phyloP scores from a whole-genome alignment of 2,888 invertebrate genomes.

The Scaptomyza cyrtandrae region DNA sequence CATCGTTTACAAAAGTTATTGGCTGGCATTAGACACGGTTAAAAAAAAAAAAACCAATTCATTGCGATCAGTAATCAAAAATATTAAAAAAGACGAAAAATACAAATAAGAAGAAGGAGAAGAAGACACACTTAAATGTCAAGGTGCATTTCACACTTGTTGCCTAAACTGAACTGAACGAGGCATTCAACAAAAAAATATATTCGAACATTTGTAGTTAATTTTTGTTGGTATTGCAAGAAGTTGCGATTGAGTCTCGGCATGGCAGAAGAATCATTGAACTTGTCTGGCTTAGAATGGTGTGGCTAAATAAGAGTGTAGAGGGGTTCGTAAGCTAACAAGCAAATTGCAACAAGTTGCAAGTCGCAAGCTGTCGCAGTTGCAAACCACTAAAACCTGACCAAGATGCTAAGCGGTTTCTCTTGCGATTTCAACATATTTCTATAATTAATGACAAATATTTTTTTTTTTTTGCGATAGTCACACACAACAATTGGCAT shows the following conservation, averaged over 20 bases:
- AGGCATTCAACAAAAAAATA: conserved; percentile 34
- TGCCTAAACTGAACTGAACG: not conserved
- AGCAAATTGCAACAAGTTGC: conserved; percentile 17
- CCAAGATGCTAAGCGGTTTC: conserved; percentile 60
- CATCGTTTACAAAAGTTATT: conserved; percentile 53
- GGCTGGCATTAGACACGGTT: conserved; percentile 37
- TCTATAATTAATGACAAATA: conserved; percentile 77
- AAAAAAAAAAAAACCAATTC: conserved; percentile 49
- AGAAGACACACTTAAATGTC: conserved; percentile 60
- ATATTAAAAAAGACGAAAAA: conserved; percentile 8
- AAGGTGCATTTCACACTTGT: conserved; percentile 76
- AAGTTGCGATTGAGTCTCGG: conserved; percentile 6
- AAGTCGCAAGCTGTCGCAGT: conserved; percentile 18
- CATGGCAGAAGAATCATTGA: conserved; percentile 68
- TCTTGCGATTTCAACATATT: conserved; percentile 71
- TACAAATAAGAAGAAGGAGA: conserved; percentile 4
- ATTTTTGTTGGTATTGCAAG: conserved; percentile 54
- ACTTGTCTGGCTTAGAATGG: conserved; percentile 58
- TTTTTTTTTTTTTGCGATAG: conserved; percentile 66
- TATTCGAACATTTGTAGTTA: conserved; percentile 64
- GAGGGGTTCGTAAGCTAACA: not conserved
- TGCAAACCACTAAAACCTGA: conserved; percentile 57
- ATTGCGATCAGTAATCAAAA: conserved; percentile 64
- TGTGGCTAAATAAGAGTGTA: no score
- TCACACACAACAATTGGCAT: conserved; percentile 73